Conservation (phyloP, 2,888 invertebrate genomes). For the Bimastos eiseni region DNA sequence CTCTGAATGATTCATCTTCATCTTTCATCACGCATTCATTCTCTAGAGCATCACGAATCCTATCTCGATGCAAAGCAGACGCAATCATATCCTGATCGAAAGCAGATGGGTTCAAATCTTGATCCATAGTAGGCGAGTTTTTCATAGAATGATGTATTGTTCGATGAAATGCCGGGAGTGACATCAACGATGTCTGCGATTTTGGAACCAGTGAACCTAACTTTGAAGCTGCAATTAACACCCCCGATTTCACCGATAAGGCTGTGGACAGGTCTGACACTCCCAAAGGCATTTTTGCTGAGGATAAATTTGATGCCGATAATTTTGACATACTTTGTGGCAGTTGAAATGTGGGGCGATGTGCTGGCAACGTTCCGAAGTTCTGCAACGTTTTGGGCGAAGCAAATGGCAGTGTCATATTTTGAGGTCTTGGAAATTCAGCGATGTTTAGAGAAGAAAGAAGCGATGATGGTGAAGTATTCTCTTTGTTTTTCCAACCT, state of each 20-base stretch:
- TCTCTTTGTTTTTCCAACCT: not conserved
- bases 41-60: not conserved
- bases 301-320: not conserved
- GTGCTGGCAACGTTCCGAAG: not conserved
- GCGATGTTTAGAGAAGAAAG: not conserved
- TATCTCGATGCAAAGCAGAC: not conserved
- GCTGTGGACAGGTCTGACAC: not conserved
- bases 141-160: not conserved
- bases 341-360: not conserved
- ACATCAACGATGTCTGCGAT: not conserved
- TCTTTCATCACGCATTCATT: not conserved
- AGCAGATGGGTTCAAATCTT: not conserved
- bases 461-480: conserved; percentile 5
- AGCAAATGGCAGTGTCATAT: not conserved
- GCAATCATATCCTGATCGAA: not conserved
- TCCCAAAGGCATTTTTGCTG: not conserved
- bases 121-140: not conserved
- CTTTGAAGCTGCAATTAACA: not conserved
- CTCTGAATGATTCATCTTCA: not conserved
- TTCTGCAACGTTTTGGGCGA: not conserved
- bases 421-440: not conserved
- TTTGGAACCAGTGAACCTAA: not conserved
- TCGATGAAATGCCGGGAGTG: not conserved
- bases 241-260: not conserved
- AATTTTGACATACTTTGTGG: not conserved